phyloP scores from a whole-genome alignment of 2,888 invertebrate species.

The Formica aserva region DNA sequence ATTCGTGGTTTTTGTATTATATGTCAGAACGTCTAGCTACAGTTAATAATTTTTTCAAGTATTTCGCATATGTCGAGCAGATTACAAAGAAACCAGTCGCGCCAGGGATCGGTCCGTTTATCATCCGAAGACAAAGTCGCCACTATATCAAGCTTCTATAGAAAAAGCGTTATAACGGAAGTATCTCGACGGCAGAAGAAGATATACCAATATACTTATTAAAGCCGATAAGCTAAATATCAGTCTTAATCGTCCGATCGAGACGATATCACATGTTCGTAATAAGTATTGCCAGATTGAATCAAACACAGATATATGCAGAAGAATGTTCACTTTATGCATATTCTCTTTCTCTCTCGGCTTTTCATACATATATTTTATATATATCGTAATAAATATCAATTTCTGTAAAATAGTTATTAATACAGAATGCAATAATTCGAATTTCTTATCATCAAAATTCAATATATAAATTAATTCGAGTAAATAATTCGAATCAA shows the following conservation, averaged over 20 bases:
- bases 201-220: conserved; percentile 45
- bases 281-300: background rate
- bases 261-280: conserved; percentile 1
- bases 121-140: conserved; percentile 63
- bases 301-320: conserved; percentile 4
- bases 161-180: conserved; percentile 65
- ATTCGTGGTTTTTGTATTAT: background rate
- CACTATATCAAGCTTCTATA: conserved; percentile 61
- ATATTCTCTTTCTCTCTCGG: no score
- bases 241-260: conserved; percentile 41
- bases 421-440: background rate
- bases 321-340: background rate
- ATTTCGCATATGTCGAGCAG: conserved; percentile 46
- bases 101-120: conserved; percentile 61
- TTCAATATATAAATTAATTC: no score
- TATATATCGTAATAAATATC: background rate
- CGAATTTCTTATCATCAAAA: background rate
- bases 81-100: conserved; percentile 52
- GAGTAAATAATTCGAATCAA: background rate
- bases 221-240: conserved; percentile 45
- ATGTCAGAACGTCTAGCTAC: background rate
- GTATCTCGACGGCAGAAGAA: conserved; percentile 58
- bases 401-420: background rate
- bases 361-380: background rate
- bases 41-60: conserved; percentile 32